Evolutionary conservation across 2,113 vertebrate species (phyloP).

Genomic region (Alosa alosa): DNA sequence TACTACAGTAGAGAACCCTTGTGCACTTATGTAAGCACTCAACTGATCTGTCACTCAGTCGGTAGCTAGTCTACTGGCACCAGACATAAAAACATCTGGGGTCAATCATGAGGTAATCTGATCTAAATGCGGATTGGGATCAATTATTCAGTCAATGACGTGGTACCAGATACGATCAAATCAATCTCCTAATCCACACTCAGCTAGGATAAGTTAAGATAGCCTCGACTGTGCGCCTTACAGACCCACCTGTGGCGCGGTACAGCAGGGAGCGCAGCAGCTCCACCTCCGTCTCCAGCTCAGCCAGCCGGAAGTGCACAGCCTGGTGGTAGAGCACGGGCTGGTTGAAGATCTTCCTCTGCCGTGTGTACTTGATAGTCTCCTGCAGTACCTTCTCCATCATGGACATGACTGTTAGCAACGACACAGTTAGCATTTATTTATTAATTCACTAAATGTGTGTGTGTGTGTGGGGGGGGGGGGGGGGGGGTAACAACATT

Average conservation of each 20-base stretch:
- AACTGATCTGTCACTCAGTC: too few species aligned
- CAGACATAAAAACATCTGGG: too few species aligned
- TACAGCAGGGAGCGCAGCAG: constrained; percentile 80
- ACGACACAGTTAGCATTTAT: constrained; percentile 18
- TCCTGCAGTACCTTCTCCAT: constrained; percentile 78
- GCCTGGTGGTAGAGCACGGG: constrained; percentile 79
- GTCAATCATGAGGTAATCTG: too few species aligned
- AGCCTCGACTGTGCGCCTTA: neutral
- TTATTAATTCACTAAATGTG: neutral
- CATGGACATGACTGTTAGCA: constrained; percentile 62
- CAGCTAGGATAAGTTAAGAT: neutral
- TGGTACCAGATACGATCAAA: too few species aligned
- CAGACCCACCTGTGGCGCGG: constrained; percentile 66
- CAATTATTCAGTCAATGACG: too few species aligned
- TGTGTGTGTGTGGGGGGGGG: neutral
- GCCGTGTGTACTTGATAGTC: constrained; percentile 76
- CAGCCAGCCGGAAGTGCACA: constrained; percentile 80
- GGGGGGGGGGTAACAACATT: neutral
- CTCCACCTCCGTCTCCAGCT: constrained; percentile 82
- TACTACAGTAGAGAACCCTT: too few species aligned
- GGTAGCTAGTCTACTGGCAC: too few species aligned
- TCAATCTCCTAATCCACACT: neutral
- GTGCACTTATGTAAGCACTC: too few species aligned
- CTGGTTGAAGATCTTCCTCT: constrained; percentile 74
- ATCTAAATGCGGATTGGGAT: too few species aligned